Percentiles rank a stretch among this genome's conserved stretches.
Evolutionary conservation across 2,113 vertebrate genomes (phyloP).

Genomic region (Hepsetus odoe): DNA sequence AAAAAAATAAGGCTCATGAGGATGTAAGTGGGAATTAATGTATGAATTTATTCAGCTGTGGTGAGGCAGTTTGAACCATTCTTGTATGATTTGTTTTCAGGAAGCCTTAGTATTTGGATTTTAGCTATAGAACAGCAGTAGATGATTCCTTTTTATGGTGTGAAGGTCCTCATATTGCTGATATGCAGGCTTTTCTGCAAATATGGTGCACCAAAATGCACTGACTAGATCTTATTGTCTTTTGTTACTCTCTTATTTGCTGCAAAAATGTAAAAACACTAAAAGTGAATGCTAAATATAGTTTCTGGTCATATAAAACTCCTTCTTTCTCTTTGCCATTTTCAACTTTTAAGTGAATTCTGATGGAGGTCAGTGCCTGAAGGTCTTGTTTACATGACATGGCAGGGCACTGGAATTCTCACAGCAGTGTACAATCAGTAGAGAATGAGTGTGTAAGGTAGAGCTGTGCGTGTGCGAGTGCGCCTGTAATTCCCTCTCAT

Average conservation of each 20-base stretch:
- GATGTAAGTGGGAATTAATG: no score
- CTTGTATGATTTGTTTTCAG: no score
- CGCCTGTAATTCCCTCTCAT: slow-evolving; percentile 36
- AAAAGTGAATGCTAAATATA: background rate
- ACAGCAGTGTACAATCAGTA: background rate
- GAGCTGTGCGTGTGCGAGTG: slow-evolving; percentile 27
- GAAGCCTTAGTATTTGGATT: no score
- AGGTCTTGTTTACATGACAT: background rate
- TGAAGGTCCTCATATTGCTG: no score
- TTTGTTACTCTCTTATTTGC: slow-evolving; percentile 55
- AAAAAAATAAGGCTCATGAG: no score
- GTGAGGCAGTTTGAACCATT: no score
- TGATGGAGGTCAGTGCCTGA: background rate
- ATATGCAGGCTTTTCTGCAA: no score
- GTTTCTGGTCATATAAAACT: slow-evolving; percentile 2
- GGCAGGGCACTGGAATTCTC: background rate
- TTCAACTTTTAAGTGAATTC: background rate
- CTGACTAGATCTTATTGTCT: slow-evolving; percentile 30
- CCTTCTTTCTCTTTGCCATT: background rate
- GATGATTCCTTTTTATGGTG: no score
- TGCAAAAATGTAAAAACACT: background rate
- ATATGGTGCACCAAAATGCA: background rate
- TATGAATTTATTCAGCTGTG: no score
- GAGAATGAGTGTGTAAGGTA: slow-evolving; percentile 11
- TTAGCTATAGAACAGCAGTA: no score